Evolutionary conservation across 2,888 invertebrate genomes (phyloP), one percentile per base, ranked within the genome.

Genomic region (Nymphalis c-album): DNA sequence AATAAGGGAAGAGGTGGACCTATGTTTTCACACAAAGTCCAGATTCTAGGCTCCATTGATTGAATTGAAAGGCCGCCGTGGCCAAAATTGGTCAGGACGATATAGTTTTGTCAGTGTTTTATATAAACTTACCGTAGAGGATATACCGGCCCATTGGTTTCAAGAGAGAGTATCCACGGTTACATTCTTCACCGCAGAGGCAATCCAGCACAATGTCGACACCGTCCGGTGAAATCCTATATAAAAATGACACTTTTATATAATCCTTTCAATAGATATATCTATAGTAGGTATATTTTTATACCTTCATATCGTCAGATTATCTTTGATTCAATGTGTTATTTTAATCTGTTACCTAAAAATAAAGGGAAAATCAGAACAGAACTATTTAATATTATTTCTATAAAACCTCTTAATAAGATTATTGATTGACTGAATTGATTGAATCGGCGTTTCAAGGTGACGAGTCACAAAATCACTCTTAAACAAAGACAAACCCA

Each of bases 71-170:
- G 10, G 8, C 10, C 8, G 35, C 10, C 40, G 40, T 40, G 40
- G 10, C 40, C 10, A 3, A 40, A 40, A 10, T 13, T 7, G 1
- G 22, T 26, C 5, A 26, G 0, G 22, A 13, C 0, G 7, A 53
- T 10, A 16, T 8, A 26, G 7, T 22, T n/a, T 53, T 22, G 4
- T 20, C 18, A 16, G 10, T 60, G 22, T 16, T 3, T 10, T 46
- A 26, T 18, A 40, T 40, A 40, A 63, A 76, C 87, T 82, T 86
- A 94, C 95, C 97, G 86, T 96, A 98, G 51, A 97, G 94, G 78
- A 97, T 94, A 87, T 97, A 97, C 89, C 95, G 95, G 80, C 97
- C 97, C 95, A 97, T 96, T 5, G 97, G 97, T 83, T 96, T 97
- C 74, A 97, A 93, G 50, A 97, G 93, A 65, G 93, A 93, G 82